Conservation (phyloP, 2,888 invertebrate genomes). For the Nephrotoma appendiculata region DNA sequence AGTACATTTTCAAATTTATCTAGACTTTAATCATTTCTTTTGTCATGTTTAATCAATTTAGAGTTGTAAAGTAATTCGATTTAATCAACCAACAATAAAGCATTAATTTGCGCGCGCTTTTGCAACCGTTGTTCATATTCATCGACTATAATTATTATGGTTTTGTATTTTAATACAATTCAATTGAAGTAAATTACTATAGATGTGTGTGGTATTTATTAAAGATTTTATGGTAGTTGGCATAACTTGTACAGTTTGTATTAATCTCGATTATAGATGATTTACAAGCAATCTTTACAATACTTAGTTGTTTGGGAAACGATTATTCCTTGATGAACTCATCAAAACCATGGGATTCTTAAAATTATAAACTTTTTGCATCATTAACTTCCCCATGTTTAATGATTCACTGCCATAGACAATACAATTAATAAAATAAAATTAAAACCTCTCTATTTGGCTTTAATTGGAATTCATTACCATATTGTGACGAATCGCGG, state of each 20-base stretch:
- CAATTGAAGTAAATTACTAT: not conserved
- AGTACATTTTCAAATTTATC: not conserved
- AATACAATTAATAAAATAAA: not conserved
- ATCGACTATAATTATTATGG: not conserved
- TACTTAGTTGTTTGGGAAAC: no score
- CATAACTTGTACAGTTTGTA: not conserved
- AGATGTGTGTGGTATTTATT: not conserved
- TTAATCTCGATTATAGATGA: no score
- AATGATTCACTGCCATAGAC: not conserved
- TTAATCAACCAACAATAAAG: not conserved
- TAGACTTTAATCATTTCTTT: not conserved
- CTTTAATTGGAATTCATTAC: not conserved
- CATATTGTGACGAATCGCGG: not conserved
- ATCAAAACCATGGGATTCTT: not conserved
- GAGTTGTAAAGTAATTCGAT: not conserved
- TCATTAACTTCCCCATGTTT: not conserved
- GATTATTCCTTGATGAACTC: not conserved
- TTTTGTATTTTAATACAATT: not conserved
- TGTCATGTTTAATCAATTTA: not conserved
- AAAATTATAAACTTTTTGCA: not conserved
- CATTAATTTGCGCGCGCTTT: not conserved
- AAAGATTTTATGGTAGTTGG: not conserved
- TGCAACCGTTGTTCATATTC: not conserved
- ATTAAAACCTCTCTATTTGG: not conserved
- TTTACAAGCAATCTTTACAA: no score